Conservation (phyloP, 2,888 invertebrate genomes). For the Nezara viridula region DNA sequence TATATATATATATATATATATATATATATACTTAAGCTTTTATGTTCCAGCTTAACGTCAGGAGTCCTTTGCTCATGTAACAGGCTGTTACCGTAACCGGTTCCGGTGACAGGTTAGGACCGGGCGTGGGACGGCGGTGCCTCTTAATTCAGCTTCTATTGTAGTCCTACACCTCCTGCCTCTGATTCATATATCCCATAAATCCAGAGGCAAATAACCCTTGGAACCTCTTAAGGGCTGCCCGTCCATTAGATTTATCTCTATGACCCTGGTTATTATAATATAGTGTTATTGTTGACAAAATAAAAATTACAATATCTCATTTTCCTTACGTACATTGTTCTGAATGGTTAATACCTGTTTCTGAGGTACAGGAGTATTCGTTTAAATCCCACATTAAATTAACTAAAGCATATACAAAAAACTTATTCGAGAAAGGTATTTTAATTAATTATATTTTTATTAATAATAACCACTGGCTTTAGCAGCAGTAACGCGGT, state of each 20-base stretch:
- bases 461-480: too few species aligned
- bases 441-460: too few species aligned
- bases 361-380: neutral
- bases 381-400: too few species aligned
- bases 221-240: neutral
- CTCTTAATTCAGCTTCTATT: slow-evolving; percentile 38
- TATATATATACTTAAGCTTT: neutral
- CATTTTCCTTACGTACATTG: neutral
- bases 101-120: slow-evolving; percentile 25
- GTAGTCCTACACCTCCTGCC: slow-evolving; percentile 14
- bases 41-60: neutral
- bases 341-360: neutral
- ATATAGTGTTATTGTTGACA: slow-evolving; percentile 20
- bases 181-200: slow-evolving; percentile 42
- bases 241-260: neutral
- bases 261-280: neutral
- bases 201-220: slow-evolving; percentile 29
- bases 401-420: too few species aligned
- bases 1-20: too few species aligned
- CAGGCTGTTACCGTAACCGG: neutral
- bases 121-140: slow-evolving; percentile 15
- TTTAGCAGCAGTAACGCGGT: too few species aligned
- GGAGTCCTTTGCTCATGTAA: neutral
- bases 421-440: too few species aligned
- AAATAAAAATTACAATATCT: slow-evolving; percentile 7